Evolutionary conservation across 2,888 invertebrate species (phyloP).

Genomic region (Zaprionus lineosus): DNA sequence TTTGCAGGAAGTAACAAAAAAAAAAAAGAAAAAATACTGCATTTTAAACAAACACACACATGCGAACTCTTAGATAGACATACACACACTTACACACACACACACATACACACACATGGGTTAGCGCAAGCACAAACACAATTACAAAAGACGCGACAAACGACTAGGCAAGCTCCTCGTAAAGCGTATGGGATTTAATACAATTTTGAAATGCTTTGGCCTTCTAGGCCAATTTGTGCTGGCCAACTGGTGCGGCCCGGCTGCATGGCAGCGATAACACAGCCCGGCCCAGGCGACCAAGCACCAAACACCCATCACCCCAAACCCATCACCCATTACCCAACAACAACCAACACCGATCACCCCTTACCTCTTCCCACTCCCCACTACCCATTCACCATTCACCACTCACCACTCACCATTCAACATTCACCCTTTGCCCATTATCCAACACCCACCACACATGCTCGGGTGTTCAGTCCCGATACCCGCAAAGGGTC

Average conservation of each 20-base stretch:
- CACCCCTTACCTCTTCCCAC: too few species aligned
- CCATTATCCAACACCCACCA: neutral
- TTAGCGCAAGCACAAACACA: neutral
- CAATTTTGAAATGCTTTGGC: constrained; percentile 72
- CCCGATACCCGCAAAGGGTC: too few species aligned
- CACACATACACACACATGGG: constrained; percentile 6
- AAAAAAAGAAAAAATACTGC: constrained; percentile 34
- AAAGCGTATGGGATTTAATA: constrained; percentile 67
- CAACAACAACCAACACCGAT: neutral
- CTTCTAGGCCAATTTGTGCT: constrained; percentile 64
- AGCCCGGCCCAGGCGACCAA: constrained; percentile 5
- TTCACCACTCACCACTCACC: neutral
- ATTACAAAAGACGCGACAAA: constrained; percentile 40
- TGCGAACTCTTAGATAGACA: too few species aligned
- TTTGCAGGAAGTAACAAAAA: constrained; percentile 71
- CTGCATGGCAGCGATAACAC: constrained; percentile 72
- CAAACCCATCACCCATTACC: too few species aligned
- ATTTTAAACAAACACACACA: constrained; percentile 57
- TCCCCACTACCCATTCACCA: neutral
- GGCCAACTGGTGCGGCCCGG: constrained; percentile 34
- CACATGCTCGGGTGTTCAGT: too few species aligned
- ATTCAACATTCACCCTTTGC: neutral
- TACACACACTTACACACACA: neutral
- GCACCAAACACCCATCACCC: neutral
- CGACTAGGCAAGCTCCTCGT: constrained; percentile 33